Conservation (phyloP, 1,140 invertebrate species). For the Ceratoteleas bidentatus region DNA sequence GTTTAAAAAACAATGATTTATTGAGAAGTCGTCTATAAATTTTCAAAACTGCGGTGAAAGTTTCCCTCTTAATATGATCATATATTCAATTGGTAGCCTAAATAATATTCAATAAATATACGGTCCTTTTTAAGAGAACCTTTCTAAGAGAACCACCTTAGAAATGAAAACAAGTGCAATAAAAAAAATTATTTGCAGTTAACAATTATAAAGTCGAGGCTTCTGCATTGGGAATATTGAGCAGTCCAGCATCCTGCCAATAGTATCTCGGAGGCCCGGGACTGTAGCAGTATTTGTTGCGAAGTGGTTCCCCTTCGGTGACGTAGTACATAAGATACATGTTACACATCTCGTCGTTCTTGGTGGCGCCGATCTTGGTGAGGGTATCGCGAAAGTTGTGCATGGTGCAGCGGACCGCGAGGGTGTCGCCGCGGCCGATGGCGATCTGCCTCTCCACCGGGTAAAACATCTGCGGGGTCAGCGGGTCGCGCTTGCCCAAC, state of each 20-base stretch:
- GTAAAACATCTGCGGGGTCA: constrained; percentile 98
- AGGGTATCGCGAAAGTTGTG: constrained; percentile 84
- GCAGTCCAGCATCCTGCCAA: constrained; percentile 87
- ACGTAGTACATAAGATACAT: constrained; percentile 99
- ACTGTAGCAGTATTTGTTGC: constrained; percentile 93
- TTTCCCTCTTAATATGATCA: too few species aligned
- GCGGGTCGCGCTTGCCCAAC: constrained; percentile 94
- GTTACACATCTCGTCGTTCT: constrained; percentile 99
- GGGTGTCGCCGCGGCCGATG: constrained; percentile 86
- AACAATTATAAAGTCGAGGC: constrained; percentile 81
- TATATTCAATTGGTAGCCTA: too few species aligned
- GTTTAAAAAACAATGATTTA: too few species aligned
- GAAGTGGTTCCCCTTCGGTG: constrained; percentile 88
- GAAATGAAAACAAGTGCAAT: too few species aligned
- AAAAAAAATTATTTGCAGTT: too few species aligned
- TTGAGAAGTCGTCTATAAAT: too few species aligned
- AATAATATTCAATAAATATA: too few species aligned
- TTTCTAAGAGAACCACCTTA: too few species aligned
- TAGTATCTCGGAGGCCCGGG: constrained; percentile 90
- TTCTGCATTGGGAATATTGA: constrained; percentile 90
- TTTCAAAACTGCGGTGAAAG: too few species aligned
- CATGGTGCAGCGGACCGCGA: constrained; percentile 97
- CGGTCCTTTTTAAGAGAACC: too few species aligned
- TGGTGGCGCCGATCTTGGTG: constrained; percentile 91
- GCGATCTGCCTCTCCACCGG: constrained; percentile 86